A percentile compares a stretch with the other conserved stretches of the same genome.
Conservation (phyloP, 2,113 vertebrate species). For the Mellivora capensis region DNA sequence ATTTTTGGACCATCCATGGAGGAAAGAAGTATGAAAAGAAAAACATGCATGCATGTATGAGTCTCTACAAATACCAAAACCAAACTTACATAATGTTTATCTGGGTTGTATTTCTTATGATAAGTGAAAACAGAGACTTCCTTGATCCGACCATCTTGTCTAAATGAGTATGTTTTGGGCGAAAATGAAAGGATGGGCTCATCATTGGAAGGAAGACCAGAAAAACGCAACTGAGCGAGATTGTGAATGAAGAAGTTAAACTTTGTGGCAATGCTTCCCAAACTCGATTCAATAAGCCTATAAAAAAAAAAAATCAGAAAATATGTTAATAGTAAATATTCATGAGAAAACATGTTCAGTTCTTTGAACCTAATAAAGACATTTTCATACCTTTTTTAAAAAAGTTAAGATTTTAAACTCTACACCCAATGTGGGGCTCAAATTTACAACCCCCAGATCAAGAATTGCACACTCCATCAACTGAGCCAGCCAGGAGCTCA, state of each 20-base stretch:
- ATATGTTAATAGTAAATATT: neutral
- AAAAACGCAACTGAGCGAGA: conserved; percentile 96
- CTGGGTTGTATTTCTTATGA: conserved; percentile 98
- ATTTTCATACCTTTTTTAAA: neutral
- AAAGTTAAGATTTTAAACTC: neutral
- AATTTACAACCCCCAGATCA: neutral
- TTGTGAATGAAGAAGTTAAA: conserved; percentile 99
- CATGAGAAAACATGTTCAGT: neutral
- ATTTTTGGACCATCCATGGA: neutral
- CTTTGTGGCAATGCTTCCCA: conserved; percentile 98
- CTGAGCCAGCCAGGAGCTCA: neutral
- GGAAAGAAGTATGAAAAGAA: neutral
- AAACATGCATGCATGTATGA: neutral
- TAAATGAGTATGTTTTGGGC: conserved; percentile 93
- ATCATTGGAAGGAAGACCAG: conserved; percentile 94
- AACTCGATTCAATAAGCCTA: conserved; percentile 97
- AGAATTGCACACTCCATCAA: neutral
- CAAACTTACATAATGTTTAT: conserved; percentile 96
- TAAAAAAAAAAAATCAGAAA: conserved; percentile 48
- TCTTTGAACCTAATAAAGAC: conserved; percentile 39
- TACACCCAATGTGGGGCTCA: neutral
- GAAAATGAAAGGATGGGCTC: conserved; percentile 97
- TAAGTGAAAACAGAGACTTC: conserved; percentile 96
- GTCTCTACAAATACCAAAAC: conserved; percentile 2
- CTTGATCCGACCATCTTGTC: conserved; percentile 93